These are phyloP conservation scores for Sphaerophoria taeniata DNA, from an alignment of 2,888 invertebrate species.

Conservation along the genomic window DNA sequence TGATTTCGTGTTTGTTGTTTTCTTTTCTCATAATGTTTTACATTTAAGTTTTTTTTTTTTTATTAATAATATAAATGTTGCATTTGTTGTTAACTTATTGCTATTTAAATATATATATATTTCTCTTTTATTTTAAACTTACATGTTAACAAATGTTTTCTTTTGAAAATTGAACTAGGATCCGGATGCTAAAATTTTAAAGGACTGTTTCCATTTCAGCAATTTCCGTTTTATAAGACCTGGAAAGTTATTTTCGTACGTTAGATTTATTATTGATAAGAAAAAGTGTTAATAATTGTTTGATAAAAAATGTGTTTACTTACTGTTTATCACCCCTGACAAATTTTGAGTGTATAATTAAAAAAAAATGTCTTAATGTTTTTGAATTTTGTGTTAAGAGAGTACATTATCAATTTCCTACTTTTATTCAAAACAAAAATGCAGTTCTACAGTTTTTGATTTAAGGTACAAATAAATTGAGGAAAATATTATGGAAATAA, in stretches of 20 bases:
- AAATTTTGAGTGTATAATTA: no score
- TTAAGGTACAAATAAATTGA: no score
- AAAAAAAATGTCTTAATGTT: no score
- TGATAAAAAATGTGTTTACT: background rate
- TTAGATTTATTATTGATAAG: background rate
- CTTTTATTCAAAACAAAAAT: no score
- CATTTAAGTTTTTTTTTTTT: constrained; percentile 24
- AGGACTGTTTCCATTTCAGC: constrained; percentile 97
- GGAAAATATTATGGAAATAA: no score
- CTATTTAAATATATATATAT: constrained; percentile 74
- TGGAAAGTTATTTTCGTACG: constrained; percentile 68
- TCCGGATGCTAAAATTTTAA: constrained; percentile 83
- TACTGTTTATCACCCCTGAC: background rate
- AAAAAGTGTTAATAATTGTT: background rate
- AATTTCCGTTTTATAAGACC: constrained; percentile 87
- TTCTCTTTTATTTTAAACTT: constrained; percentile 46
- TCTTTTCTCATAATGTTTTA: constrained; percentile 45
- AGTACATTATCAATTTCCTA: no score
- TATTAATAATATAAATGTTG: constrained; percentile 61
- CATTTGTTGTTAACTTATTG: constrained; percentile 76
- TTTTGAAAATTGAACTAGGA: constrained; percentile 73
- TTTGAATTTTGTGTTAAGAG: no score
- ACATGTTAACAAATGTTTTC: constrained; percentile 62
- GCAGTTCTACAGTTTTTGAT: no score
- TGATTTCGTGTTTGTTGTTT: constrained; percentile 46